Percentiles rank a stretch among this genome's conserved stretches.
Conservation (phyloP, 1,140 invertebrate genomes). For the Drosophila santomea region DNA sequence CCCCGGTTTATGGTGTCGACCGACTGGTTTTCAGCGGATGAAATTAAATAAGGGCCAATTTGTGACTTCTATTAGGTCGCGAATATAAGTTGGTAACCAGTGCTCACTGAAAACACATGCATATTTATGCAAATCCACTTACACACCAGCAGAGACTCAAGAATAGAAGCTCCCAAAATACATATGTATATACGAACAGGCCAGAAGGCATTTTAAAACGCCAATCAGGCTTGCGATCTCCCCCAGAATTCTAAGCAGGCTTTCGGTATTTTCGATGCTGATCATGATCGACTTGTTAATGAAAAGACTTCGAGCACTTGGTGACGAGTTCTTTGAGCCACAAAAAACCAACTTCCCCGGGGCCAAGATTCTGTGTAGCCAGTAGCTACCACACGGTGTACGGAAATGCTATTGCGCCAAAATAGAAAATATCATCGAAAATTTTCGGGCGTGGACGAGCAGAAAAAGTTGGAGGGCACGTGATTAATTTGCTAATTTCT, state of each 20-base stretch:
- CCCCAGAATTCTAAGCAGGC: conserved; percentile 69
- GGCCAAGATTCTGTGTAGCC: conserved; percentile 17
- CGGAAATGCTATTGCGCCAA: conserved; percentile 61
- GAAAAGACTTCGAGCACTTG: conserved; percentile 62
- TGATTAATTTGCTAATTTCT: conserved; percentile 46
- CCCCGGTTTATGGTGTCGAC: conserved; percentile 21
- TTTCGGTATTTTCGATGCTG: conserved; percentile 60
- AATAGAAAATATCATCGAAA: conserved; percentile 51
- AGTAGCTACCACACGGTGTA: conserved; percentile 31
- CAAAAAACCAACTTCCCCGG: conserved; percentile 33
- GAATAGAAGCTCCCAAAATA: conserved; percentile 58
- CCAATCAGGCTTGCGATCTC: conserved; percentile 67
- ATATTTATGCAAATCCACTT: conserved; percentile 61
- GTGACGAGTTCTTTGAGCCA: conserved; percentile 50
- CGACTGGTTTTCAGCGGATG: conserved; percentile 31
- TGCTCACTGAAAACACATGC: conserved; percentile 21
- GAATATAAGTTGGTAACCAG: conserved; percentile 11
- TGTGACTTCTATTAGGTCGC: conserved; percentile 1
- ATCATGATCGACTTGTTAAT: conserved; percentile 78
- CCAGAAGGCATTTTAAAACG: conserved; percentile 50
- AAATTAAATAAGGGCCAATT: conserved; percentile 25
- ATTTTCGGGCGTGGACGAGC: conserved; percentile 42
- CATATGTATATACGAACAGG: conserved; percentile 41
- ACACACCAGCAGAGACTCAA: conserved; percentile 35
- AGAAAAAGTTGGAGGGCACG: conserved; percentile 37